Evolutionary conservation across 2,888 invertebrate genomes (phyloP).

Genomic region (Pteria penguin): DNA sequence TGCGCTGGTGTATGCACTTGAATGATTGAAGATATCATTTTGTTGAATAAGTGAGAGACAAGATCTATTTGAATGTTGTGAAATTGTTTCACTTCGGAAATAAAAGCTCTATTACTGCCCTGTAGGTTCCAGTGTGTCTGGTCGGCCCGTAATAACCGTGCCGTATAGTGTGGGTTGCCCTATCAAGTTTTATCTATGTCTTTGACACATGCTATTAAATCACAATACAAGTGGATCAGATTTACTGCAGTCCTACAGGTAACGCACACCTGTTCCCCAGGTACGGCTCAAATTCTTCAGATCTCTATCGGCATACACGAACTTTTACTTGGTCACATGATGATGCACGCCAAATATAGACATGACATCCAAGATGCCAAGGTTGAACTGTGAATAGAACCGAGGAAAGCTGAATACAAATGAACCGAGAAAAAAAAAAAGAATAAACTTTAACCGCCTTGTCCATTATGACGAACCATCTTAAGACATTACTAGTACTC

Average conservation of each 20-base stretch:
- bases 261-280: constrained; percentile 24
- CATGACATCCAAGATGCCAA: too few relatives aligned
- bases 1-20: neutral
- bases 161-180: constrained; percentile 3
- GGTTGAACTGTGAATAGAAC: too few relatives aligned
- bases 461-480: too few relatives aligned
- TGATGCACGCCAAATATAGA: too few relatives aligned
- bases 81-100: constrained; percentile 1
- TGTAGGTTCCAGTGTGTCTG: constrained; percentile 23
- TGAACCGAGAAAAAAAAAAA: too few relatives aligned
- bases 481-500: too few relatives aligned
- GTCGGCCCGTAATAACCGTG: constrained; percentile 5
- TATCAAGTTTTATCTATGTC: constrained; percentile 23
- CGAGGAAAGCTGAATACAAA: too few relatives aligned
- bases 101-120: neutral
- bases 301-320: too few relatives aligned
- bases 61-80: neutral
- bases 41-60: neutral
- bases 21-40: neutral
- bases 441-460: too few relatives aligned
- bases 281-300: constrained; percentile 13
- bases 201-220: constrained; percentile 47
- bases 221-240: constrained; percentile 39
- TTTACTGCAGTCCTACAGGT: constrained; percentile 20
- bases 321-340: too few relatives aligned